Base-by-base conservation (phyloP, 2,113 vertebrate species). In the Zonotrichia leucophrys region DNA sequence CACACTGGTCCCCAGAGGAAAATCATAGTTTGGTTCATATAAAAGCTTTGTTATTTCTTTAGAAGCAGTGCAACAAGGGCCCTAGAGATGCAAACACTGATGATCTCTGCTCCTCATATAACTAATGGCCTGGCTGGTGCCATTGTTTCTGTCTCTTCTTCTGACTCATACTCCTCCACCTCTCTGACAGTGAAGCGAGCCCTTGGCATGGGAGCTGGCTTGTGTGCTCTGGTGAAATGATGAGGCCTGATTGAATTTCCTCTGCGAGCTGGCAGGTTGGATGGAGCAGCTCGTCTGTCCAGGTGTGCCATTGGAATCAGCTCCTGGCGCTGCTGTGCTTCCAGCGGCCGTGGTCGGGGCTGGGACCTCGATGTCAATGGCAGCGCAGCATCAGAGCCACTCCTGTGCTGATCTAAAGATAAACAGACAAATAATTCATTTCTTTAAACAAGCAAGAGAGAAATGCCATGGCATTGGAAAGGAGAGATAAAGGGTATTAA, bases 1-100 rank as follows among this genome's bases (percentile, higher is more conserved):
- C 25, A 39, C 39, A 31, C 33, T 42, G 28, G 24, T 72, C 64
- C 75, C 88, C n/a, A 14, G 79, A 67, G 93, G n/a, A 75, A 92
- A 93, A 94, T 35, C 81, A 42, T 39, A 41, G 24, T 78, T 85
- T 80, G 52, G 37, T 70, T 94, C 46, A 16, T 53, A 33, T 79
- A 62, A 92, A 12, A 92, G 86, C 83, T 84, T 88, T 83, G 68
- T 75, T 97, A 96, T 72, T 97, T 97, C 84, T 87, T 95, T 67
- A 50, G 87, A 55, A 97, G 93, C 83, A 94, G 59, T 33, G 74
- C 62, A 39, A 64, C 89, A 58, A 91, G 68, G 35, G 41, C 89
- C 69, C 83, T 83, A 70, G 94, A 82, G 66, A 91, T 64, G 25
- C 88, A 95, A 89, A 82, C 30, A 21, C 25, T 41, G 84, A 77